Evolutionary conservation across 2,797 vertebrate genomes (phyloP).

Genomic region (Bucorvus abyssinicus): DNA sequence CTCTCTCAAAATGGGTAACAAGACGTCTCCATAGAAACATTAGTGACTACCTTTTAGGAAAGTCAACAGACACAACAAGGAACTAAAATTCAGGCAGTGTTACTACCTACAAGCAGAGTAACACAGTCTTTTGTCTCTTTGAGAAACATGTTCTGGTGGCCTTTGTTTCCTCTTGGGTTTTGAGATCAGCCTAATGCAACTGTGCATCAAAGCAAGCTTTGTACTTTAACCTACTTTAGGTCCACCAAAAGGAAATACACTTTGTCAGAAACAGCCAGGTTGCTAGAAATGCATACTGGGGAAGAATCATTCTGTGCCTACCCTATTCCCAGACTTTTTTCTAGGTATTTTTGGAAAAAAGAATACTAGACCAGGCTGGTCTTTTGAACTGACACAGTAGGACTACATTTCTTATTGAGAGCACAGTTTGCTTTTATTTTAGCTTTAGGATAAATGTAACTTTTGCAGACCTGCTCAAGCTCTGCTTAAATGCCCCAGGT

Average conservation of each 20-base stretch:
- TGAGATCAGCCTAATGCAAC: neutral
- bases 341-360: neutral
- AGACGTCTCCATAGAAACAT: neutral
- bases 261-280: neutral
- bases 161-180: neutral
- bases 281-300: neutral
- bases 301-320: neutral
- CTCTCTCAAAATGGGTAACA: neutral
- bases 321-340: neutral
- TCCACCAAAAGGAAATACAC: rapidly evolving
- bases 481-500: neutral
- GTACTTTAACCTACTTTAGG: neutral
- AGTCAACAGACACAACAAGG: neutral
- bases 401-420: neutral
- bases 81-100: neutral
- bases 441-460: neutral
- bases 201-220: slow-evolving; percentile 2
- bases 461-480: neutral
- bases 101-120: neutral
- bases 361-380: neutral
- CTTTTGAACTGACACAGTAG: neutral
- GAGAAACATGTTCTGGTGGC: neutral
- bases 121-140: neutral
- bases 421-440: neutral
- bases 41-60: neutral